Percentiles rank a stretch among this genome's conserved stretches.
Evolutionary conservation across 2,888 invertebrate species (phyloP).

Genomic region (Cheilosia variabilis): DNA sequence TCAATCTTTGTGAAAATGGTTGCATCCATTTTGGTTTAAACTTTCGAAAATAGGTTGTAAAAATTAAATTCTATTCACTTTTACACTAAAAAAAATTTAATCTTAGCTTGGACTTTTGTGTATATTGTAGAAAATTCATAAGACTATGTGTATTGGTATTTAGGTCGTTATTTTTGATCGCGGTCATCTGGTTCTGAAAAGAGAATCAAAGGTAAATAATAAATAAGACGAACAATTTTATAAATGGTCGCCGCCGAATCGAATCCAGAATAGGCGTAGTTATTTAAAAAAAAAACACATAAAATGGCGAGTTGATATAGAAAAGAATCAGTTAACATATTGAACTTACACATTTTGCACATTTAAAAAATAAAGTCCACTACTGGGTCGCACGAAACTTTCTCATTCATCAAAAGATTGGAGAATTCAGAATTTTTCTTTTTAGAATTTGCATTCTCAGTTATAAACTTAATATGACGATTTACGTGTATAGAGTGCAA

Average conservation of each 20-base stretch:
- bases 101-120: constrained; percentile 1
- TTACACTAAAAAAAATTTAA: constrained; percentile 8
- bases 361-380: no score
- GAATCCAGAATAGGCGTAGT: constrained; percentile 32
- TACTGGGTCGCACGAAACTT: no score
- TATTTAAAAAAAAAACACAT: no score
- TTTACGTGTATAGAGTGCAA: no score
- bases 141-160: constrained; percentile 43
- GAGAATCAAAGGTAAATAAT: not conserved
- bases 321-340: not conserved
- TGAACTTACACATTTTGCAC: no score
- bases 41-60: constrained; percentile 33
- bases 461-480: no score
- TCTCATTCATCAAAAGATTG: no score
- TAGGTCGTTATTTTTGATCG: constrained; percentile 9
- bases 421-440: no score
- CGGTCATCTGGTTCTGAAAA: constrained; percentile 52
- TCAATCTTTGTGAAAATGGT: constrained; percentile 32
- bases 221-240: not conserved
- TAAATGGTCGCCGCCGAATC: constrained; percentile 24
- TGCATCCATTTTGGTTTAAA: not conserved
- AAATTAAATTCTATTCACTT: constrained; percentile 25
- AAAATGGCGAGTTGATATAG: not conserved
- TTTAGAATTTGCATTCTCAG: no score
- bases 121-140: constrained; percentile 68